These are phyloP conservation scores for Ammospiza caudacuta DNA, from an alignment of 2,113 vertebrate genomes.

Conservation along the genomic window DNA sequence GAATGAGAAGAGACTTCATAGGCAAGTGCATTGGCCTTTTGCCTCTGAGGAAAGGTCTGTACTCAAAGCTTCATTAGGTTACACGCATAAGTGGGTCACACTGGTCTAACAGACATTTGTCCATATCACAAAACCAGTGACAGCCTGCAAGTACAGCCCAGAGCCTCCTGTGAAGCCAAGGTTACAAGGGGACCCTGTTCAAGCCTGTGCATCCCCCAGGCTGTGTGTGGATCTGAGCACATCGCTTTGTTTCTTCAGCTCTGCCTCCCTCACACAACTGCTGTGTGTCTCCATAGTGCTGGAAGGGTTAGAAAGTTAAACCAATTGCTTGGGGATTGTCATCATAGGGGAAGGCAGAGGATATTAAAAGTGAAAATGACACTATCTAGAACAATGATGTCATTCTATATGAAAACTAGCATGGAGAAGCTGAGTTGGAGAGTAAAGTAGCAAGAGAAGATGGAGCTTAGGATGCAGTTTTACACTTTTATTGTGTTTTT, in stretches of 20 bases:
- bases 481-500: background rate
- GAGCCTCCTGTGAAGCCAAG: background rate
- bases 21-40: background rate
- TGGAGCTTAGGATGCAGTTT: background rate
- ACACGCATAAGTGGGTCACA: background rate
- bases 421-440: background rate
- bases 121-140: background rate
- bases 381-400: background rate
- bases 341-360: background rate
- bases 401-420: background rate
- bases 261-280: background rate
- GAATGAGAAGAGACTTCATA: constrained; percentile 26
- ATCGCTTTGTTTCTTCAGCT: background rate
- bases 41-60: constrained; percentile 19
- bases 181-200: background rate
- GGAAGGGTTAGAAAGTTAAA: background rate
- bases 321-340: background rate
- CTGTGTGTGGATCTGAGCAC: background rate
- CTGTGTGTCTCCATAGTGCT: background rate
- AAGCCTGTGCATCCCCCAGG: too few species aligned
- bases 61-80: constrained; percentile 49
- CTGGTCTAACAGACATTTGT: constrained; percentile 6
- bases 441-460: background rate
- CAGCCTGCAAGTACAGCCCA: background rate
- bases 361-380: background rate